Evolutionary conservation across 1,140 invertebrate species (phyloP).

Genomic region (Pachyrhynchus sulphureomaculatus): DNA sequence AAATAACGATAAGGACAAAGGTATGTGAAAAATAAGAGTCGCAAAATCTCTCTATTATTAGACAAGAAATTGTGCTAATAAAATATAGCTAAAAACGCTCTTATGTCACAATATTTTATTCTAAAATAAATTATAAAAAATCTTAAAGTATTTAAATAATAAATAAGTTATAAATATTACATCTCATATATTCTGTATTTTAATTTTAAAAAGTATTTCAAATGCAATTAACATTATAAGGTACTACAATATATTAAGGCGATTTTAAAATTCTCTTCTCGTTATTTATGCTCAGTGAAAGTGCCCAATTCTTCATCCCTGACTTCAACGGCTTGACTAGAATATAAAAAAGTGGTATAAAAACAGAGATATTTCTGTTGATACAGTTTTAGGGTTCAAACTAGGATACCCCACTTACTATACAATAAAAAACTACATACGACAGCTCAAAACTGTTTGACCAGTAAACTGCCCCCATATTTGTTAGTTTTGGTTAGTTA

Average conservation of each 20-base stretch:
- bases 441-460: too few relatives aligned
- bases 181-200: neutral
- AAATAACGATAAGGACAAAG: too few relatives aligned
- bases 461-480: too few relatives aligned
- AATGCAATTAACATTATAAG: neutral
- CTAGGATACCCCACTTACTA: too few relatives aligned
- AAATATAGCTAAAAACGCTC: too few relatives aligned
- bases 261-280: neutral
- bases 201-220: neutral
- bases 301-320: constrained; percentile 39
- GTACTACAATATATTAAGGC: constrained; percentile 9
- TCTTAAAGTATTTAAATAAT: neutral
- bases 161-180: too few relatives aligned
- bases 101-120: neutral
- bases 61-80: too few relatives aligned
- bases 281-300: constrained; percentile 19
- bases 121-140: neutral
- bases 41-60: too few relatives aligned
- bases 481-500: too few relatives aligned
- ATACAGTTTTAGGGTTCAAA: neutral
- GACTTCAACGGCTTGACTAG: constrained; percentile 29
- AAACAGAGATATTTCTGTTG: neutral
- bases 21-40: too few relatives aligned
- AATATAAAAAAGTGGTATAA: constrained; percentile 30
- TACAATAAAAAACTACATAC: too few relatives aligned